Evolutionary conservation across 1,140 invertebrate genomes (phyloP).

Genomic region (Mycetomoellerius zeteki): DNA sequence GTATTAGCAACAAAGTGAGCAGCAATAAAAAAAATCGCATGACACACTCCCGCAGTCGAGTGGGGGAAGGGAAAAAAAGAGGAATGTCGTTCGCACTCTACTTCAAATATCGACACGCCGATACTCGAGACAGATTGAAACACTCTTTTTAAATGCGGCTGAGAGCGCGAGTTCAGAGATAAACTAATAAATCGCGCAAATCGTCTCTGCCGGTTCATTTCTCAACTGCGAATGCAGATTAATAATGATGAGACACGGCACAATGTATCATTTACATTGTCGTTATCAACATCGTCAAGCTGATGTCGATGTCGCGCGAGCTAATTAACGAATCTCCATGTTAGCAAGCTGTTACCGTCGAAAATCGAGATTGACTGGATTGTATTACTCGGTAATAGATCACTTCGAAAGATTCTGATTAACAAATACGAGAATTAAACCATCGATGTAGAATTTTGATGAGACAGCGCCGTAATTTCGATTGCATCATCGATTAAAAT

Average conservation of each 20-base stretch:
- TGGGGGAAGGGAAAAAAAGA: not conserved
- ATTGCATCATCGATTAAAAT: constrained; percentile 32
- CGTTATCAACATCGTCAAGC: constrained; percentile 66
- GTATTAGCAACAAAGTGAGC: constrained; percentile 56
- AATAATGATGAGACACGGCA: constrained; percentile 26
- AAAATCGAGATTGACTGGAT: constrained; percentile 46
- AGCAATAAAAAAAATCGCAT: constrained; percentile 54
- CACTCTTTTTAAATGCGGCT: constrained; percentile 39
- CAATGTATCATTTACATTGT: constrained; percentile 68
- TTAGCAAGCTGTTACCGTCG: not conserved
- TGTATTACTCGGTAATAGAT: constrained; percentile 10
- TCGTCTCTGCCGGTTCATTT: constrained; percentile 56
- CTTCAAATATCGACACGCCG: constrained; percentile 52
- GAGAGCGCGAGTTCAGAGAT: constrained; percentile 24
- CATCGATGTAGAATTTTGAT: constrained; percentile 6
- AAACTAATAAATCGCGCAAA: constrained; percentile 70
- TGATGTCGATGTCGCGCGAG: constrained; percentile 40
- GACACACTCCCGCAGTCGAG: not conserved
- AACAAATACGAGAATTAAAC: constrained; percentile 23
- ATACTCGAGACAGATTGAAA: constrained; percentile 55
- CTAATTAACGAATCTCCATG: constrained; percentile 68
- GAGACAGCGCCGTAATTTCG: not conserved
- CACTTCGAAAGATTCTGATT: constrained; percentile 16
- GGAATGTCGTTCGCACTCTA: constrained; percentile 47
- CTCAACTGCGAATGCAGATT: constrained; percentile 49